Conservation (phyloP, 2,888 invertebrate genomes). For the Isoperla grammatica region DNA sequence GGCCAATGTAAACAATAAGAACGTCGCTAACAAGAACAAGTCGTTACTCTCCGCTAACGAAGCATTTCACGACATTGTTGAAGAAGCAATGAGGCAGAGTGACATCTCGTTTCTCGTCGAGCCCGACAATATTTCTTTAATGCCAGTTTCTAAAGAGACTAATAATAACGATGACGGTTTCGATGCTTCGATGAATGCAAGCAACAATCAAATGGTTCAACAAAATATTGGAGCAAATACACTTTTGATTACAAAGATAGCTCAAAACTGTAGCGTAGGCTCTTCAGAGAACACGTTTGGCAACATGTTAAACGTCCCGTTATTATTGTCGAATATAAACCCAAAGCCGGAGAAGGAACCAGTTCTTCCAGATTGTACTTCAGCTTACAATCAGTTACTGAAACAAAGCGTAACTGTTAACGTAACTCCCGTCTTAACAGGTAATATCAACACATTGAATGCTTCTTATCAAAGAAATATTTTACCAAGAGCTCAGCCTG, state of each 20-base stretch:
- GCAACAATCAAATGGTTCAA: not conserved
- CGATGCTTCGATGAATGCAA: not conserved
- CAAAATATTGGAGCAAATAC: not conserved
- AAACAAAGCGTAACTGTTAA: not conserved
- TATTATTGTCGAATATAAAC: too few species aligned
- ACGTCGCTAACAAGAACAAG: not conserved
- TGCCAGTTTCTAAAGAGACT: too few species aligned
- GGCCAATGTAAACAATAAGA: not conserved
- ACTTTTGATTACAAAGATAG: too few species aligned
- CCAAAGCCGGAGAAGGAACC: too few species aligned
- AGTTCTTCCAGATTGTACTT: too few species aligned
- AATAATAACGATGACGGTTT: too few species aligned
- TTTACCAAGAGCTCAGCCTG: not conserved
- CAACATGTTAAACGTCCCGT: too few species aligned
- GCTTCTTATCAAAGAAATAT: not conserved
- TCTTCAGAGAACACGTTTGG: too few species aligned
- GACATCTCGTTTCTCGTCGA: conserved; percentile 21
- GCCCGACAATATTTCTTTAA: too few species aligned
- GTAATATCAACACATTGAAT: too few species aligned
- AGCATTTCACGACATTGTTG: conserved; percentile 25
- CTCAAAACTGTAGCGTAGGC: too few species aligned
- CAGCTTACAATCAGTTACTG: not conserved
- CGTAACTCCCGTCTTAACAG: too few species aligned
- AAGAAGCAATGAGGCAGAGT: conserved; percentile 29
- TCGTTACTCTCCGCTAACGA: not conserved